Conservation (phyloP, 2,113 vertebrate genomes). For the Hypanus sabinus region DNA sequence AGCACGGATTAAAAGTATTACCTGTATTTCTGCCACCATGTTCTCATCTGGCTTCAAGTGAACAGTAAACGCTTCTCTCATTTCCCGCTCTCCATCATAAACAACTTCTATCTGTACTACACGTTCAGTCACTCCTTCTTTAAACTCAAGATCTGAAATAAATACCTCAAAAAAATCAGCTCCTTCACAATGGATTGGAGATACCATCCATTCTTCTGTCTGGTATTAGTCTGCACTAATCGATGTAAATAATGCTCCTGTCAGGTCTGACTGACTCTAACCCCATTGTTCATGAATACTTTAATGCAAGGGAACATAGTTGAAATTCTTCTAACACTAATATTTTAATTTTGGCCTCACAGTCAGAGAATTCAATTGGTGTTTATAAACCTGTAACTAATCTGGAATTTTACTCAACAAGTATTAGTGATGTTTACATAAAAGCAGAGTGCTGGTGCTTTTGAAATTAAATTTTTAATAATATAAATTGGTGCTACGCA, state of each 20-base stretch:
- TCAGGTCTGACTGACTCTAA: not conserved
- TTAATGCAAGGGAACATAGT: not conserved
- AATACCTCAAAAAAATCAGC: not conserved
- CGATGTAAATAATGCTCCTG: not conserved
- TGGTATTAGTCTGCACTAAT: not conserved
- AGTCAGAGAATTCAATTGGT: not conserved
- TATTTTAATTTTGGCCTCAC: not conserved
- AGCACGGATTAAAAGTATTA: constrained; percentile 44
- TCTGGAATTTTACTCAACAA: not conserved
- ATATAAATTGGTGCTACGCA: not conserved
- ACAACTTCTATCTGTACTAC: constrained; percentile 70
- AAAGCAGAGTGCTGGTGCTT: not conserved
- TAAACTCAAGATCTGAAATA: constrained; percentile 68
- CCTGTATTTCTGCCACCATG: constrained; percentile 74
- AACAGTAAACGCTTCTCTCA: constrained; percentile 71
- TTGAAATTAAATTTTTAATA: not conserved
- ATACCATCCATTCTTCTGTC: not conserved
- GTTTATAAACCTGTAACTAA: not conserved
- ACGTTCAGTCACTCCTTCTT: constrained; percentile 66
- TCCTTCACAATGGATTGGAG: too few species aligned
- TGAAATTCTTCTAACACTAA: not conserved
- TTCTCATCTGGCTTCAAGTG: constrained; percentile 76
- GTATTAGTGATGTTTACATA: not conserved
- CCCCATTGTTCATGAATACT: not conserved
- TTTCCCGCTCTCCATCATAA: constrained; percentile 70